Evolutionary conservation across 2,797 vertebrate species (phyloP).

Genomic region (Microhierax caerulescens): DNA sequence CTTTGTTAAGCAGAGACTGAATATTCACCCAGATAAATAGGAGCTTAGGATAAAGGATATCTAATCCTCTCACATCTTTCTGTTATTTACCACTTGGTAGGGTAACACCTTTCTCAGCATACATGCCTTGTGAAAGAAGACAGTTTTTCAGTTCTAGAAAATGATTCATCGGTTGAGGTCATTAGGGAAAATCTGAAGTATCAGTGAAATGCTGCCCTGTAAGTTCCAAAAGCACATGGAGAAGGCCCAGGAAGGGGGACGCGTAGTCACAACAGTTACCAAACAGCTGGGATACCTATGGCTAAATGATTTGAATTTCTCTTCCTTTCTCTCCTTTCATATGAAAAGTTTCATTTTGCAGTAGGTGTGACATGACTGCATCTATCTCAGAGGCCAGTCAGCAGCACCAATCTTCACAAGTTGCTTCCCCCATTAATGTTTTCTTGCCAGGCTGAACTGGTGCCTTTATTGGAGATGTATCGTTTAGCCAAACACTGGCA

Average conservation of each 20-base stretch:
- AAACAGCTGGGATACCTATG: neutral
- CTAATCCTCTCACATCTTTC: neutral
- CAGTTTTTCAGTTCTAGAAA: neutral
- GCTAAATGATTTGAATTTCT: neutral
- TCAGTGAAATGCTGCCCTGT: neutral
- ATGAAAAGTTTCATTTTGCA: neutral
- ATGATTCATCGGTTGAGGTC: neutral
- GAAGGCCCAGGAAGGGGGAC: neutral
- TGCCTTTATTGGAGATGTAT: neutral
- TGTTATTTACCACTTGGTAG: conserved; percentile 11
- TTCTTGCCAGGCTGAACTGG: neutral
- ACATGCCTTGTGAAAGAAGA: neutral
- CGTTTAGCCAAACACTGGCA: neutral
- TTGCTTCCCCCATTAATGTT: neutral
- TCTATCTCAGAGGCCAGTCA: neutral
- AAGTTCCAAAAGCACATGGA: neutral
- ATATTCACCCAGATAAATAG: conserved; percentile 7
- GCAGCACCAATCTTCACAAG: neutral
- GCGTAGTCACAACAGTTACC: neutral
- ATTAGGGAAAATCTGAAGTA: neutral
- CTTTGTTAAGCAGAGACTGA: neutral
- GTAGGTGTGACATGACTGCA: neutral
- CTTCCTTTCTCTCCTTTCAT: neutral
- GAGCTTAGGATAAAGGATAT: neutral
- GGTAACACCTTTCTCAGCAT: conserved; percentile 12